phyloP scores from a whole-genome alignment of 2,888 invertebrate species.

The Ethmia dodecea region DNA sequence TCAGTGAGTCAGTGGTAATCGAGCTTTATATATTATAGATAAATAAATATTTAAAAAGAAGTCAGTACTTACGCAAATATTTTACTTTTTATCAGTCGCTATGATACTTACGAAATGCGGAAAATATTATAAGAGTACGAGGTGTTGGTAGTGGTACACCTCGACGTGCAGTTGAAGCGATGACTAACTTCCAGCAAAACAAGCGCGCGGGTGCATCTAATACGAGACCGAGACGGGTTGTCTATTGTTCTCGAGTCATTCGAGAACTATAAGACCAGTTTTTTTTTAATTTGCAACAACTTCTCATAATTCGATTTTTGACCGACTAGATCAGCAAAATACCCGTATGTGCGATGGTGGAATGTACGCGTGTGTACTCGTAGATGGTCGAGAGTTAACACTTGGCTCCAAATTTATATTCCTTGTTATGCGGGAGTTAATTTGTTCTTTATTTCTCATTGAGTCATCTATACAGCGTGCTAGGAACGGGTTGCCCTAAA shows the following conservation, averaged over 20 bases:
- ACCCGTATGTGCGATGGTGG: slow-evolving; percentile 5
- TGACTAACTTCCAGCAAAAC: too few relatives aligned
- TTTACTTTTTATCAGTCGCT: background rate
- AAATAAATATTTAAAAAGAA: background rate
- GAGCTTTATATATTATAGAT: background rate
- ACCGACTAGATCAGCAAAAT: slow-evolving; percentile 3
- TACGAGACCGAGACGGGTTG: slow-evolving; percentile 3
- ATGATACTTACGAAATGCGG: background rate
- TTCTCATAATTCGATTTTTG: slow-evolving; percentile 2
- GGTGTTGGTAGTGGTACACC: too few relatives aligned
- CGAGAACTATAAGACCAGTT: slow-evolving; percentile 1
- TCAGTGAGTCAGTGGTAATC: too few relatives aligned
- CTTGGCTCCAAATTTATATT: too few relatives aligned
- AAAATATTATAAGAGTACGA: too few relatives aligned
- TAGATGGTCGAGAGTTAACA: too few relatives aligned
- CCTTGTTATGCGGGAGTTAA: too few relatives aligned
- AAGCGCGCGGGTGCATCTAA: slow-evolving; percentile 1
- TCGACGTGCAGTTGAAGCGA: slow-evolving; percentile 1
- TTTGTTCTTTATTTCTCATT: too few relatives aligned
- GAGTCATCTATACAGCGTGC: too few relatives aligned
- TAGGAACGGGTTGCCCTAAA: too few relatives aligned
- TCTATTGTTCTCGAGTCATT: slow-evolving; percentile 2
- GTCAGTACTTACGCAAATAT: too few relatives aligned
- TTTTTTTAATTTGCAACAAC: slow-evolving; percentile 4
- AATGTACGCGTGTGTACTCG: too few relatives aligned